A percentile compares a stretch with the other conserved stretches of the same genome.
These are phyloP conservation scores for Myotis brandtii DNA, from an alignment of 2,113 vertebrate genomes.

Conservation along the genomic window DNA sequence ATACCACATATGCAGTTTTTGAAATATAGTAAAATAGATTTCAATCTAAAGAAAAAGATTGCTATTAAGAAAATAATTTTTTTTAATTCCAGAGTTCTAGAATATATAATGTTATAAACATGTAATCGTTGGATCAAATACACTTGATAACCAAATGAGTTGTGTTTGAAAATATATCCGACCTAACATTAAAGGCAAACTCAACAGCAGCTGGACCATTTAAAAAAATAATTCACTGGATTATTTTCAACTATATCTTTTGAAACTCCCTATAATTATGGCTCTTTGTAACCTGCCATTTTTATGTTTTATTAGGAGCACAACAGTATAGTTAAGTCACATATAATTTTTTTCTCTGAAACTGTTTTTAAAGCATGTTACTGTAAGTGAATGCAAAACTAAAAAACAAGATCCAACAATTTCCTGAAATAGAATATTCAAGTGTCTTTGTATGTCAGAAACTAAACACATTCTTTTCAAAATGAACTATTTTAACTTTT, in stretches of 20 bases:
- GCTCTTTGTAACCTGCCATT: conserved; percentile 70
- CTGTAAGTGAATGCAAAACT: conserved; percentile 56
- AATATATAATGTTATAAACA: conserved; percentile 44
- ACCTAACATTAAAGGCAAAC: conserved; percentile 74
- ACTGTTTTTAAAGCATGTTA: conserved; percentile 58
- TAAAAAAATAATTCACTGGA: conserved; percentile 66
- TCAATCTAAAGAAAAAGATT: background rate
- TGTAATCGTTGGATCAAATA: conserved; percentile 42
- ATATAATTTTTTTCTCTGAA: conserved; percentile 30
- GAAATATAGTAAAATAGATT: background rate
- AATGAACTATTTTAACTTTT: conserved; percentile 14
- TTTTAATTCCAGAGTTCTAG: background rate
- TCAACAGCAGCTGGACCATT: conserved; percentile 62
- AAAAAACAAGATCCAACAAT: conserved; percentile 24
- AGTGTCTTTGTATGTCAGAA: conserved; percentile 18
- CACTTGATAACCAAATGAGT: conserved; percentile 44
- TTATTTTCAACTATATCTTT: conserved; percentile 68
- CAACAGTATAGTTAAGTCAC: conserved; percentile 69
- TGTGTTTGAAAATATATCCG: conserved; percentile 57
- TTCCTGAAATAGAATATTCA: conserved; percentile 58
- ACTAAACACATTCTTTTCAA: background rate
- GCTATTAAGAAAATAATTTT: background rate
- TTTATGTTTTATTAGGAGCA: conserved; percentile 78
- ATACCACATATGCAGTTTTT: background rate
- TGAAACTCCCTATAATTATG: conserved; percentile 78